phyloP scores from a whole-genome alignment of 2,113 vertebrate genomes.

The Plotosus lineatus region DNA sequence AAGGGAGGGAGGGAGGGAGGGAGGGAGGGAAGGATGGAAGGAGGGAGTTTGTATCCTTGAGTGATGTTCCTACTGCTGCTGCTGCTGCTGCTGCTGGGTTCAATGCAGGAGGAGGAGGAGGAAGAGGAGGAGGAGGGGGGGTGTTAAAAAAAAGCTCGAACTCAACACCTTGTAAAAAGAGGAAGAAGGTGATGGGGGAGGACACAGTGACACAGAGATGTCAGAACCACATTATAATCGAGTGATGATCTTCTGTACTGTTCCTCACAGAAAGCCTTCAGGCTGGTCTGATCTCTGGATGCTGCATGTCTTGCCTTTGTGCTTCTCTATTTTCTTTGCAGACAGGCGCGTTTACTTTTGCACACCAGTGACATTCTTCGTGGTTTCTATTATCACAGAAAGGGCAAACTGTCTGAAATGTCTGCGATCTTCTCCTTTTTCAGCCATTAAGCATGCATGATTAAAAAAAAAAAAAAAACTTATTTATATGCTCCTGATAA shows the following conservation, averaged over 20 bases:
- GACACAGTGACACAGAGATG: slow-evolving; percentile 62
- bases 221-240: slow-evolving; percentile 54
- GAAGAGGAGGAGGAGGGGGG: slow-evolving; percentile 64
- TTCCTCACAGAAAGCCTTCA: background rate
- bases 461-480: background rate
- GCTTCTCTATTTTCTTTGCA: background rate
- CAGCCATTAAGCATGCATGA: background rate
- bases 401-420: background rate
- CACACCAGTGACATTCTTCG: background rate
- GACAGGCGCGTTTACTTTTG: background rate
- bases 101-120: slow-evolving; percentile 66
- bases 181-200: slow-evolving; percentile 61
- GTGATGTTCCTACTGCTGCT: slow-evolving; percentile 65
- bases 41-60: slow-evolving; percentile 72
- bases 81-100: slow-evolving; percentile 65
- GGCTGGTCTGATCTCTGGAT: background rate
- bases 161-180: slow-evolving; percentile 17
- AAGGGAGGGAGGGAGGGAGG: slow-evolving; percentile 28
- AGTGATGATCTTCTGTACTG: slow-evolving; percentile 12
- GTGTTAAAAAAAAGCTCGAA: slow-evolving; percentile 15
- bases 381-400: background rate
- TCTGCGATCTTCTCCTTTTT: no score
- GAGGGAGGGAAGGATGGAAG: slow-evolving; percentile 19
- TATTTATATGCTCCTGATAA: background rate
- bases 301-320: slow-evolving; percentile 4